A percentile compares a stretch with the other conserved stretches of the same genome.
phyloP scores from a whole-genome alignment of 2,797 vertebrate genomes.

The Taenioides sp. region DNA sequence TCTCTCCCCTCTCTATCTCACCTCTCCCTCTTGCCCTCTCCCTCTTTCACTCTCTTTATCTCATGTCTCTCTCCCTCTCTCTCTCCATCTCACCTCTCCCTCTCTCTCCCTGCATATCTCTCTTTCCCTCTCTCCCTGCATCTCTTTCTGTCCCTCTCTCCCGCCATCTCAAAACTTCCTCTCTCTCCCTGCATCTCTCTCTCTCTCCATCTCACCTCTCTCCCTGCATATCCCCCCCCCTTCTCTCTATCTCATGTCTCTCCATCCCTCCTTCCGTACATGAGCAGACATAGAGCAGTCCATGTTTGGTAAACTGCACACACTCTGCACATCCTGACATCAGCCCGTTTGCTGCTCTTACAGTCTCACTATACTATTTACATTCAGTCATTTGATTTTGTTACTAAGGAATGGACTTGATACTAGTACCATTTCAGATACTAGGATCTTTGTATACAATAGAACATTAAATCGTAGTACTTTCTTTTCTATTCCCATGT shows the following conservation, averaged over 20 bases:
- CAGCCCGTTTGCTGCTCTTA: not conserved
- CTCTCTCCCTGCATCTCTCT: not conserved
- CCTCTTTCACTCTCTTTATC: too few relatives aligned
- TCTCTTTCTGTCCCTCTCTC: not conserved
- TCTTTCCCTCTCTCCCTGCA: not conserved
- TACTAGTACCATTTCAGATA: too few relatives aligned
- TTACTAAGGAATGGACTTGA: too few relatives aligned
- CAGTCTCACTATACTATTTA: too few relatives aligned
- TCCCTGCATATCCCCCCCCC: not conserved
- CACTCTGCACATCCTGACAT: slow-evolving; percentile 13
- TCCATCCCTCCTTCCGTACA: not conserved
- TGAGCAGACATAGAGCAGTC: slow-evolving; percentile 45
- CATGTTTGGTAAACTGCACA: slow-evolving; percentile 59
- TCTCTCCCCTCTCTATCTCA: not conserved
- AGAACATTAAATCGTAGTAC: too few relatives aligned
- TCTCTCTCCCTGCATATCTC: not conserved
- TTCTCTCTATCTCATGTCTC: not conserved
- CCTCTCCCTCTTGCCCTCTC: not conserved
- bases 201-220: too few relatives aligned
- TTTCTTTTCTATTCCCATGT: too few relatives aligned
- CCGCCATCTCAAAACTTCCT: not conserved
- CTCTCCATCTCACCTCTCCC: not conserved
- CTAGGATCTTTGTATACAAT: too few relatives aligned
- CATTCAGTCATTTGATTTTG: too few relatives aligned
- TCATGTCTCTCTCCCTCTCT: too few relatives aligned